Conservation (phyloP, 2,888 invertebrate species). For the Hypercompe scribonia region DNA sequence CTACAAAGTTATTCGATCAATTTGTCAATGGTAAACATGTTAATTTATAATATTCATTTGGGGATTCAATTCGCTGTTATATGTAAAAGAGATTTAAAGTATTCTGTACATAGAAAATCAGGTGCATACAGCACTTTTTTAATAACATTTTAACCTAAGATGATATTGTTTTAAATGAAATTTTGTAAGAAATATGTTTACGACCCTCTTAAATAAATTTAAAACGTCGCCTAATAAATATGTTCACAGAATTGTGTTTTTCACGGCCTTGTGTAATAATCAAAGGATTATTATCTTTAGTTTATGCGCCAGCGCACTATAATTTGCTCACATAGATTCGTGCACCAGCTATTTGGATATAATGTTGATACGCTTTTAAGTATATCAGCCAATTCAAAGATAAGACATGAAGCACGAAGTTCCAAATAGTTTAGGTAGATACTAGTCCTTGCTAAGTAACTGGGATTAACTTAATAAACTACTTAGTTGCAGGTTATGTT, state of each 20-base stretch:
- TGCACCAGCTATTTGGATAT: constrained; percentile 65
- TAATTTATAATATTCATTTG: too few species aligned
- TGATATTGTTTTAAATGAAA: neutral
- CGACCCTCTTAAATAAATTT: constrained; percentile 7
- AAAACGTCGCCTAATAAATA: constrained; percentile 17
- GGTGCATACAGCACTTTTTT: too few species aligned
- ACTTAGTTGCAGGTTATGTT: too few species aligned
- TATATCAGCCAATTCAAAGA: constrained; percentile 51
- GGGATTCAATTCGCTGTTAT: too few species aligned
- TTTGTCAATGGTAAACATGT: too few species aligned
- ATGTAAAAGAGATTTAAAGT: too few species aligned
- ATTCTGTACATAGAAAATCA: too few species aligned
- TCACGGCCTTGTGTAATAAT: constrained; percentile 44
- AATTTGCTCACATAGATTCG: constrained; percentile 58
- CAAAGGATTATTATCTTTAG: constrained; percentile 55
- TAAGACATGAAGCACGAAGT: constrained; percentile 39
- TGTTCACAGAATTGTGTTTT: constrained; percentile 39
- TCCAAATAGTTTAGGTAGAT: constrained; percentile 43
- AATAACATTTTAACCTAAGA: neutral
- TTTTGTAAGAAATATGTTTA: neutral
- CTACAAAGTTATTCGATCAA: neutral
- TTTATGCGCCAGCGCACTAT: constrained; percentile 47
- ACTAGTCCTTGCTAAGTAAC: neutral
- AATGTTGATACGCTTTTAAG: constrained; percentile 53
- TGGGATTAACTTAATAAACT: neutral